These are phyloP conservation scores for Corapipo altera DNA, from an alignment of 2,113 vertebrate genomes.

Conservation along the genomic window DNA sequence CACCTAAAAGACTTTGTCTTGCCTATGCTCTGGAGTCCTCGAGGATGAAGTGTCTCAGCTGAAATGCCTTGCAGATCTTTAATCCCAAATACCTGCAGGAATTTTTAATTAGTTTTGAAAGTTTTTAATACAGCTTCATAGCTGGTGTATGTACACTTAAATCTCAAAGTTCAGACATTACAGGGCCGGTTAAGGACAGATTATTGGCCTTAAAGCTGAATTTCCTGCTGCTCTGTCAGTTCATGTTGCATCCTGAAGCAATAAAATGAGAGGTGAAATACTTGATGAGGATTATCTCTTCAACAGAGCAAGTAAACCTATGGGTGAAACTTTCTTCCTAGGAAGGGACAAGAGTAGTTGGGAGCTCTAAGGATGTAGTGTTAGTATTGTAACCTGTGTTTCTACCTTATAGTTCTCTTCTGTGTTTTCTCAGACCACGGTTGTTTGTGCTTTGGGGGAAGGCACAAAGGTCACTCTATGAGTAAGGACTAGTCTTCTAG, in stretches of 20 bases:
- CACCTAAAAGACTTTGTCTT: background rate
- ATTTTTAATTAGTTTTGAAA: background rate
- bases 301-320: background rate
- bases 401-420: background rate
- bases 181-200: background rate
- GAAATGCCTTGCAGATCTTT: background rate
- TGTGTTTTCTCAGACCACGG: background rate
- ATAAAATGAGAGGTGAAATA: background rate
- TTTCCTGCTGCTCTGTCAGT: background rate
- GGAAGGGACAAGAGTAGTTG: background rate
- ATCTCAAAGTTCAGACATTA: background rate
- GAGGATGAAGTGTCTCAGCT: background rate
- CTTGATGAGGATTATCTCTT: background rate
- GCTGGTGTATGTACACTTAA: background rate
- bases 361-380: background rate
- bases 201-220: background rate
- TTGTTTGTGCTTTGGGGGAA: background rate
- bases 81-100: background rate
- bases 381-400: background rate
- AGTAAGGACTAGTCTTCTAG: background rate
- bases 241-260: background rate
- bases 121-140: background rate
- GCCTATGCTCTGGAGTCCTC: background rate
- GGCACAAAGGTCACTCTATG: background rate
- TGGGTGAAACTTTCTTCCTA: background rate